A percentile compares a stretch with the other conserved stretches of the same genome.
Conservation (phyloP, 2,888 invertebrate genomes). For the Heliconius ethilla region DNA sequence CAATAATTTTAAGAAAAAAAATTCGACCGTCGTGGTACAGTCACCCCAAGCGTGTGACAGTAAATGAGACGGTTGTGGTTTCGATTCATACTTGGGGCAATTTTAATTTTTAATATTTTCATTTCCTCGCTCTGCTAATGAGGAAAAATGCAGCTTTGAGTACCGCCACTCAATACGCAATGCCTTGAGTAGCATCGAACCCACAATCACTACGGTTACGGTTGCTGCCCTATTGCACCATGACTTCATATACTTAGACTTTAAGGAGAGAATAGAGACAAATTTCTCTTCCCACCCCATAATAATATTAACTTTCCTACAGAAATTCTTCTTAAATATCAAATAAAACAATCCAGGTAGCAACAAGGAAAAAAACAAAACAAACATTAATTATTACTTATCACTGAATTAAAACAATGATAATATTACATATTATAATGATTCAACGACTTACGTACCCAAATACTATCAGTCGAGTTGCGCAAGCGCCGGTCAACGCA, state of each 20-base stretch:
- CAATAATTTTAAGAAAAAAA: neutral
- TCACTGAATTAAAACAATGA: neutral
- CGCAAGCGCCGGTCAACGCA: slow-evolving; percentile 65
- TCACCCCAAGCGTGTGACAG: neutral
- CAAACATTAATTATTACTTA: slow-evolving; percentile 4
- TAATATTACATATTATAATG: neutral
- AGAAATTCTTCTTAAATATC: neutral
- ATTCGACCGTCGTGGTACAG: fast-evolving
- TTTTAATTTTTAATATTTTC: too few species aligned
- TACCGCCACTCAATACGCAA: too few species aligned
- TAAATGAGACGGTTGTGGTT: neutral
- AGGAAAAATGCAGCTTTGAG: too few species aligned
- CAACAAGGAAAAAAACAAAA: slow-evolving; percentile 8
- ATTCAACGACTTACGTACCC: neutral
- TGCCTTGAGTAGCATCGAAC: neutral
- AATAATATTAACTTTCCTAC: neutral
- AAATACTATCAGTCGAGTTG: slow-evolving; percentile 57
- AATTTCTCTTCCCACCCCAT: too few species aligned
- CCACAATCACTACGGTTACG: neutral
- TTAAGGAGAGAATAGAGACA: neutral
- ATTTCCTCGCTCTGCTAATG: too few species aligned
- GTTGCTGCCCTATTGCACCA: neutral
- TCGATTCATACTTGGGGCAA: too few species aligned
- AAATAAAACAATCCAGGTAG: neutral
- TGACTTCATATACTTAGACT: neutral